Percentiles rank a stretch among this genome's conserved stretches.
phyloP scores from a whole-genome alignment of 2,113 vertebrate species.

The Burhinus oedicnemus region DNA sequence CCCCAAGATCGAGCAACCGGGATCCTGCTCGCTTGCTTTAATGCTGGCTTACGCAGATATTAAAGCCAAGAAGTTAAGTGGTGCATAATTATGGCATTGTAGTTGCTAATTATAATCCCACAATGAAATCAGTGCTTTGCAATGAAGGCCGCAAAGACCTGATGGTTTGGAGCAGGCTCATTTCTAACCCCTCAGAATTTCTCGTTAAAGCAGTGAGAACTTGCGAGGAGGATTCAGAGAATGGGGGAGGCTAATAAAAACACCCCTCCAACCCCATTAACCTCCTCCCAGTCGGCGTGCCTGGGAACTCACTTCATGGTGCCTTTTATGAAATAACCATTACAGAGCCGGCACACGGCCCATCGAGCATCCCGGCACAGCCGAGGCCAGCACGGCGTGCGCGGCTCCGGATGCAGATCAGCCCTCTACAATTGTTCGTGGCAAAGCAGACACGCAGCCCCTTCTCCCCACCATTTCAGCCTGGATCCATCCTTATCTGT shows the following conservation, averaged over 20 bases:
- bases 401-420: neutral
- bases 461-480: neutral
- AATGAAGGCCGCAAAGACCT: slow-evolving; percentile 31
- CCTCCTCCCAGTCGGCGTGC: rapidly evolving
- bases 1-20: neutral
- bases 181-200: neutral
- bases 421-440: neutral
- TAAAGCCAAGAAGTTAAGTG: slow-evolving; percentile 68
- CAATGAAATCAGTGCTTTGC: slow-evolving; percentile 62
- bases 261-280: neutral
- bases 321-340: neutral
- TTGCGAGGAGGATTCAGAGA: neutral
- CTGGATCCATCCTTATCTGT: slow-evolving; percentile 55
- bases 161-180: neutral
- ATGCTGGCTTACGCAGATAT: slow-evolving; percentile 36
- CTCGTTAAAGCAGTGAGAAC: neutral
- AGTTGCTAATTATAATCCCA: slow-evolving; percentile 74
- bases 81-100: slow-evolving; percentile 72
- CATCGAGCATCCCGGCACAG: rapidly evolving
- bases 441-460: neutral
- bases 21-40: neutral
- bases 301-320: rapidly evolving
- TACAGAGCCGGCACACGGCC: rapidly evolving
- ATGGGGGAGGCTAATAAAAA: neutral
- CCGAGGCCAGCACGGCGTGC: too few relatives aligned